These are phyloP conservation scores for Cirrhinus mrigala DNA, from an alignment of 2,797 vertebrate genomes.

Conservation along the genomic window DNA sequence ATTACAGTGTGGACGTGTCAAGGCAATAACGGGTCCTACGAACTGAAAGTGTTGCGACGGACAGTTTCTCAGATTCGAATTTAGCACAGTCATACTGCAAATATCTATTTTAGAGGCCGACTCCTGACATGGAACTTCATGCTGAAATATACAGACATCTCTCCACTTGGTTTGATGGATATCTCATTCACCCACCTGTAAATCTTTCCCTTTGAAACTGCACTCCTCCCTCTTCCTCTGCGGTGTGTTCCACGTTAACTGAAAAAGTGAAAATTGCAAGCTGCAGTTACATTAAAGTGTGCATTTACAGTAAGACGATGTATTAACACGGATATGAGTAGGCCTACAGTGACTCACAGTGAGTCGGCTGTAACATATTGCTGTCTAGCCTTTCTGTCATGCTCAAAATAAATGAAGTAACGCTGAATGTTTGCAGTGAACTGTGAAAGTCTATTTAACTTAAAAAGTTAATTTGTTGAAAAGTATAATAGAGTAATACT, in stretches of 20 bases:
- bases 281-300: conserved; percentile 33
- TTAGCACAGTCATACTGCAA: background rate
- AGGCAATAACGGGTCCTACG: background rate
- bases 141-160: conserved; percentile 14
- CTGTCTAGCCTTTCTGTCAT: background rate
- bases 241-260: conserved; percentile 90
- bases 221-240: conserved; percentile 89
- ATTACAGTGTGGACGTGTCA: conserved; percentile 50
- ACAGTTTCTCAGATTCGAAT: background rate
- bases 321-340: background rate
- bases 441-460: conserved; percentile 16
- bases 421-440: background rate
- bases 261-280: conserved; percentile 55
- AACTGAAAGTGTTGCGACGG: conserved; percentile 26
- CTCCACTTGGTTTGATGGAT: background rate
- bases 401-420: background rate
- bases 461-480: background rate
- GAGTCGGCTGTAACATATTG: background rate
- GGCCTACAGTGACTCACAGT: conserved; percentile 17
- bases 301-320: conserved; percentile 27
- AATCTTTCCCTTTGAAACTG: conserved; percentile 95
- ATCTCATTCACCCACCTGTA: conserved; percentile 79
- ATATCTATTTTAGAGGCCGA: background rate
- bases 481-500: background rate
- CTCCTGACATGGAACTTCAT: background rate